A percentile compares a stretch with the other conserved stretches of the same genome.
Conservation (phyloP, 2,888 invertebrate species). For the Leistus spinibarbis region DNA sequence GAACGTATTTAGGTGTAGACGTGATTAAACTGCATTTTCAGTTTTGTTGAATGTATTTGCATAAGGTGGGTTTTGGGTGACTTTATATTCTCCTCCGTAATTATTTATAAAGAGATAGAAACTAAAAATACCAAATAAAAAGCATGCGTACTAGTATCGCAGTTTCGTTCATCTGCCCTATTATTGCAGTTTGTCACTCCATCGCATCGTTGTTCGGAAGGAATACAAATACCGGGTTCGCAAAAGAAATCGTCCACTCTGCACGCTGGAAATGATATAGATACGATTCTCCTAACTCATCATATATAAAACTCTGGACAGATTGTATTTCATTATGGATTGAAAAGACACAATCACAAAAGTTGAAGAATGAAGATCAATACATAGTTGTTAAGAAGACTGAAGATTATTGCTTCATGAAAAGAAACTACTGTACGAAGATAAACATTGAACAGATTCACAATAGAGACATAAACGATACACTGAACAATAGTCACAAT, state of each 20-base stretch:
- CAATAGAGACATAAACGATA: background rate
- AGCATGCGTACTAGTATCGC: constrained; percentile 52
- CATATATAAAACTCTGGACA: background rate
- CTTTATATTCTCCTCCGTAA: background rate
- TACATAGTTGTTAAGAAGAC: too few relatives aligned
- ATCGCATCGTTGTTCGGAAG: constrained; percentile 62
- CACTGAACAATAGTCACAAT: background rate
- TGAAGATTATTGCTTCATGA: background rate
- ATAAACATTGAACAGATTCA: background rate
- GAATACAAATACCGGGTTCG: constrained; percentile 68
- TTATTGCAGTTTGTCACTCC: constrained; percentile 64
- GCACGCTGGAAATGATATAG: constrained; percentile 48
- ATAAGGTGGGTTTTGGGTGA: background rate
- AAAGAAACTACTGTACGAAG: constrained; percentile 1
- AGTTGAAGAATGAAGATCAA: background rate
- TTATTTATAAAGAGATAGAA: background rate
- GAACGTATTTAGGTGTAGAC: too few relatives aligned
- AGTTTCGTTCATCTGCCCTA: constrained; percentile 64
- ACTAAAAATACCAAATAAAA: background rate
- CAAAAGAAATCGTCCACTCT: constrained; percentile 63
- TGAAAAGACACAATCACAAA: background rate
- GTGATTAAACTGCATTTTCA: too few relatives aligned
- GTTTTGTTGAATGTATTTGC: too few relatives aligned
- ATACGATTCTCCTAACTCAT: background rate
- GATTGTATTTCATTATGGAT: background rate